Conservation (phyloP, 2,797 vertebrate species). For the Microchirus variegatus region DNA sequence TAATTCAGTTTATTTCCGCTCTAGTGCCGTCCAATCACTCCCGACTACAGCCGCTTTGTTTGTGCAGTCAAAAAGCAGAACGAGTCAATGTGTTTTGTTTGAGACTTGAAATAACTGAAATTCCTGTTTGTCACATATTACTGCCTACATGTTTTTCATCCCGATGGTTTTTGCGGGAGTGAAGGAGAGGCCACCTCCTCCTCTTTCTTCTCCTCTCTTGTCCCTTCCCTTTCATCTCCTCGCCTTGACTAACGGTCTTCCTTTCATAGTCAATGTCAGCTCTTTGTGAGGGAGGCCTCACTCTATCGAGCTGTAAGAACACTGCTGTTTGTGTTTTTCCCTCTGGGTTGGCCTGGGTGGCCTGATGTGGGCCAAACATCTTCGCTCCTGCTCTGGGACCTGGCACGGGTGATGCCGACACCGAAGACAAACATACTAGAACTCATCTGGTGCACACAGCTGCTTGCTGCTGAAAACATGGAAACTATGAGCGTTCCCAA, state of each 20-base stretch:
- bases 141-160: not conserved
- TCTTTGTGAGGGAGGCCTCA: constrained; percentile 42
- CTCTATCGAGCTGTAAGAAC: constrained; percentile 9
- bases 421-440: not conserved
- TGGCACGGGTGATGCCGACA: not conserved
- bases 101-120: not conserved
- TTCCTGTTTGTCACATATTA: constrained; percentile 7
- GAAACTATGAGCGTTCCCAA: no score
- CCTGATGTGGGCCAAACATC: constrained; percentile 8
- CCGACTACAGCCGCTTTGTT: no score
- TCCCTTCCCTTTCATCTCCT: constrained; percentile 22
- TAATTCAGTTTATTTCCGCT: no score
- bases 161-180: not conserved
- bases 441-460: no score
- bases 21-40: no score
- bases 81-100: not conserved
- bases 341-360: constrained; percentile 14
- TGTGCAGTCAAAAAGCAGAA: no score
- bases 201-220: not conserved
- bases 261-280: constrained; percentile 36
- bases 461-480: no score
- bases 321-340: constrained; percentile 13
- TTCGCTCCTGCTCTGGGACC: not conserved
- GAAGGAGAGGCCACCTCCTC: constrained; percentile 19
- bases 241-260: constrained; percentile 28